A percentile compares a stretch with the other conserved stretches of the same genome.
Conservation (phyloP, 2,113 vertebrate species). For the Perccottus glenii region DNA sequence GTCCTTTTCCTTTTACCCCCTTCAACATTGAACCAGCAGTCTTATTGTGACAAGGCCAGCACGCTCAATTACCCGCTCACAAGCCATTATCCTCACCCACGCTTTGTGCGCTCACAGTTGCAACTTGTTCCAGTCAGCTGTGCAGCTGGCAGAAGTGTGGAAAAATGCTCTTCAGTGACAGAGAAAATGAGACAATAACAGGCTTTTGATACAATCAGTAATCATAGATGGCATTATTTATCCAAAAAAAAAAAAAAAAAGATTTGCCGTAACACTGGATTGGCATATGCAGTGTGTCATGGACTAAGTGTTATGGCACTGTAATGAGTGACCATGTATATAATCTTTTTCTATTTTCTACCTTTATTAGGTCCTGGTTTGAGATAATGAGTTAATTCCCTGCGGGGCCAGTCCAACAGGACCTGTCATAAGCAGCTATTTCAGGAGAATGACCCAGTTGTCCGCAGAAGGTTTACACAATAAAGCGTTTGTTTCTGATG, state of each 20-base stretch:
- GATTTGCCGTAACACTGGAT: background rate
- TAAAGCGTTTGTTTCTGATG: no score
- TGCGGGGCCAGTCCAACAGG: conserved; percentile 21
- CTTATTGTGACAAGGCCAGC: conserved; percentile 30
- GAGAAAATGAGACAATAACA: background rate
- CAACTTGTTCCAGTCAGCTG: conserved; percentile 30
- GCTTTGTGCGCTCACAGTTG: conserved; percentile 22
- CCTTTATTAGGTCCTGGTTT: background rate
- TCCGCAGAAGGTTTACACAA: conserved; percentile 6
- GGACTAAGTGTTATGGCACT: background rate
- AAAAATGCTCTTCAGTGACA: conserved; percentile 3
- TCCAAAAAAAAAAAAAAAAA: no score
- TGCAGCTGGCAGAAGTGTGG: conserved; percentile 25
- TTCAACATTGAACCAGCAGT: conserved; percentile 22
- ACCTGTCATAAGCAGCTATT: conserved; percentile 18
- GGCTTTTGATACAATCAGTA: conserved; percentile 9
- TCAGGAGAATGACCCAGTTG: conserved; percentile 8
- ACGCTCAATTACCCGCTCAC: conserved; percentile 49
- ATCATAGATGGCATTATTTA: conserved; percentile 2
- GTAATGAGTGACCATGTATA: background rate
- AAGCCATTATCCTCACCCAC: conserved; percentile 45
- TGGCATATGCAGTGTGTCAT: background rate
- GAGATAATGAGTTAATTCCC: conserved; percentile 36
- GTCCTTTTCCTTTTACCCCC: conserved; percentile 14
- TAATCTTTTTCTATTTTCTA: conserved; percentile 3